Evolutionary conservation across 2,888 invertebrate species (phyloP), one percentile per base, ranked within the genome.

Genomic region (Euzophera pinguis): DNA sequence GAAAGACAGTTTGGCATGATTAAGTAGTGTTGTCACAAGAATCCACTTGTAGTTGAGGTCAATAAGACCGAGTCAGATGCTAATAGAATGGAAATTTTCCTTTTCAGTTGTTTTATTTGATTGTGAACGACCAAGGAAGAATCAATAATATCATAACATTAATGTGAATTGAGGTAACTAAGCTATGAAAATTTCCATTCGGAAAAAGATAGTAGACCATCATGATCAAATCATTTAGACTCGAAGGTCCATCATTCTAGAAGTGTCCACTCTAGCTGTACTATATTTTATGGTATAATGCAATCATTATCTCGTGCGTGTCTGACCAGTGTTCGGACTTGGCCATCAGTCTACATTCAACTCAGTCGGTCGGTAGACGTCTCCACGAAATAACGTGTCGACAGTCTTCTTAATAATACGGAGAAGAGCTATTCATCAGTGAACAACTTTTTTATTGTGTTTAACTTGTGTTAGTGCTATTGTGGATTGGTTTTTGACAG

Each of bases 331-430:
- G 52, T 14, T 32, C 32, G 7, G 32, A 8, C 32, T 32, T 64
- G 68, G 69, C 12, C 8, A 45, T 45, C 16, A 16, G 50, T 56
- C 54, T 62, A 16, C 45, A 14, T 27, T 29, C 12, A 27, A 10
- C 14, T 60, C 74, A 84, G 83, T 85, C 71, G 68, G 73, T 65
- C 65, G 66, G 73, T 73, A 75, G 71, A 64, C 75, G 73, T 70
- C 69, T 55, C 50, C 55, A 55, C 52, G 49, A 61, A 56, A 67
- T 73, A 70, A 73, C 77, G 78, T 58, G 64, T 69, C 63, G 60
- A 63, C 2, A 61, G 13, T 14, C 8, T 0, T 1, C 6, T 8
- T 5, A 10, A 16, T 12, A 14, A 9, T 10, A 5, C 13, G 29
- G 29, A 13, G 14, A 8, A 13, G 13, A 38, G 3, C 13, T 16